Evolutionary conservation across 2,797 vertebrate species (phyloP).

Genomic region (Lutjanus argentimaculatus): DNA sequence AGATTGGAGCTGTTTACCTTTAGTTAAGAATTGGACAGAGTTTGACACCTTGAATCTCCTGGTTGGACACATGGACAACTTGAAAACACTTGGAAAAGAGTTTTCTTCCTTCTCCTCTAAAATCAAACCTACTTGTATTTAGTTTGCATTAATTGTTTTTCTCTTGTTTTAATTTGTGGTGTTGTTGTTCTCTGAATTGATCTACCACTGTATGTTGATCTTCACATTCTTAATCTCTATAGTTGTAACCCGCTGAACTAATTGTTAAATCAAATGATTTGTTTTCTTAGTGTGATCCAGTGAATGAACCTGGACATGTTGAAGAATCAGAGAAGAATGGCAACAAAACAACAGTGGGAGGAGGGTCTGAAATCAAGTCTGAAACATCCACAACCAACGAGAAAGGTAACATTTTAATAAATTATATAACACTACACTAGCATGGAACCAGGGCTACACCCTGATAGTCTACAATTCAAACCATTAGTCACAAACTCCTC

Average conservation of each 20-base stretch:
- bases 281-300: constrained; percentile 2
- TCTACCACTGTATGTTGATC: neutral
- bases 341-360: neutral
- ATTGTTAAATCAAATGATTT: neutral
- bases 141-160: too few species aligned
- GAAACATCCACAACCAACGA: neutral
- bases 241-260: too few species aligned
- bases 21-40: neutral
- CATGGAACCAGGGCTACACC: neutral
- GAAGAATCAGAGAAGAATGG: constrained; percentile 1
- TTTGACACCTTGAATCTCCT: neutral
- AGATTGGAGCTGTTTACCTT: neutral
- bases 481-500: too few species aligned
- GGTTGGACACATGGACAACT: neutral
- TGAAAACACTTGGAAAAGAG: neutral
- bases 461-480: too few species aligned
- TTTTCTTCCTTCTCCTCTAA: neutral
- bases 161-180: neutral
- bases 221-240: too few species aligned
- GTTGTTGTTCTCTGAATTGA: too few species aligned
- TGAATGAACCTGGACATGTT: neutral
- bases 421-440: neutral
- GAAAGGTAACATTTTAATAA: neutral
- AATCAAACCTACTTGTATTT: too few species aligned
- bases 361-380: neutral